Evolutionary conservation across 1,140 invertebrate genomes (phyloP), one percentile per base, ranked within the genome.

Genomic region (Drosophila pseudoobscura): DNA sequence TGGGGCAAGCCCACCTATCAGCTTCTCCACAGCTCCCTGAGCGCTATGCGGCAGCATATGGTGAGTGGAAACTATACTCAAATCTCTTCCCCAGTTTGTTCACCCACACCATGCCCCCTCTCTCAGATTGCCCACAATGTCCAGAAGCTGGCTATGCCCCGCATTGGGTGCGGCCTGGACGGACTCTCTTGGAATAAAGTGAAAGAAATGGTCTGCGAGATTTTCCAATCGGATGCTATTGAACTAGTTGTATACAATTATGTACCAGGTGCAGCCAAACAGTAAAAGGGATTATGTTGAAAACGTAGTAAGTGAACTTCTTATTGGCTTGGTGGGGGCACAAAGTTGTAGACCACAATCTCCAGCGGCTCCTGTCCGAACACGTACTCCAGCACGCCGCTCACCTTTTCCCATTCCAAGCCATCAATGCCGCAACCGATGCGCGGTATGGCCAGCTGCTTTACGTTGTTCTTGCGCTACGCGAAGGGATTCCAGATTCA

Each of bases 361-460:
- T 93, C 83, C 41, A 93, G 63, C n/a, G 91, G 75, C 53, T 91
- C 84, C 22, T 92, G 78, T 49, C 64, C 52, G 82, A 95, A 95
- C 2, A 94, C 87, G 46, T 92, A 88, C 53, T 92, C 82, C 2
- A 95, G 69, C 59, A 94, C 88, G 2, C 66, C 59, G 64, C 91
- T 92, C 0, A 95, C 94, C 44, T 92, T 89, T 3, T 85, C 73
- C 94, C 94, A 95, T 63, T 94, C 90, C 8, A 95, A 82, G 20
- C 92, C 78, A 82, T 95, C 94, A 15, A 95, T 91, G 45, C 95
- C 94, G 87, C 94, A 95, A 2, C 94, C 95, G 62, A 95, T 94
- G 59, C 89, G 80, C 1, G 95, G 95, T 73, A 95, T 94, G 5
- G 94, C 93, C 39, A 95, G 68, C 56, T 93, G 91, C 20, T 80